Evolutionary conservation across 2,797 vertebrate genomes (phyloP).

Genomic region (Malurus leucopterus): DNA sequence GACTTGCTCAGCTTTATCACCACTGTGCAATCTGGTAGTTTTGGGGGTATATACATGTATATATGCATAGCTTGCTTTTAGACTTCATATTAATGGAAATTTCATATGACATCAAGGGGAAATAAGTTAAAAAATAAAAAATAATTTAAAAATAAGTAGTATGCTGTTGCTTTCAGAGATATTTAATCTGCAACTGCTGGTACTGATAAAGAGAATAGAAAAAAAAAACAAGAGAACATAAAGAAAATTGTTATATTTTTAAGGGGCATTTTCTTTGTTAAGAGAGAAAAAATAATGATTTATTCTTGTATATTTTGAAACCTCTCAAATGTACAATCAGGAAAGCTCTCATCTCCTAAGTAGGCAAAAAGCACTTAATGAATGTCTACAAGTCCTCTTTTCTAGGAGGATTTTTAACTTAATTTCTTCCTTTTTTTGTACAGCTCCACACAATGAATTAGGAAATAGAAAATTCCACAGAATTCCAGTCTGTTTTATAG

Average conservation of each 20-base stretch:
- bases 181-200: background rate
- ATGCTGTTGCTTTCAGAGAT: background rate
- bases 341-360: background rate
- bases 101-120: background rate
- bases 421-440: background rate
- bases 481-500: background rate
- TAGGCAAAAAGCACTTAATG: background rate
- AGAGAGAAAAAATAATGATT: background rate
- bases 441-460: background rate
- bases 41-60: background rate
- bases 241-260: background rate
- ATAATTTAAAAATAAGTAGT: background rate
- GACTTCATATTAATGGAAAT: background rate
- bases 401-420: background rate
- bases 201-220: background rate
- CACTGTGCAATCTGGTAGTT: fast-evolving
- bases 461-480: background rate
- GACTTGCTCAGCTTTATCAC: background rate
- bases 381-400: background rate
- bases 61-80: background rate
- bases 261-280: background rate
- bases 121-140: background rate
- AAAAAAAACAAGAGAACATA: background rate
- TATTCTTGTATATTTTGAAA: background rate
- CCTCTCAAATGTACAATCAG: background rate